Conservation (phyloP, 1,140 invertebrate species). For the Drosophila orena region DNA sequence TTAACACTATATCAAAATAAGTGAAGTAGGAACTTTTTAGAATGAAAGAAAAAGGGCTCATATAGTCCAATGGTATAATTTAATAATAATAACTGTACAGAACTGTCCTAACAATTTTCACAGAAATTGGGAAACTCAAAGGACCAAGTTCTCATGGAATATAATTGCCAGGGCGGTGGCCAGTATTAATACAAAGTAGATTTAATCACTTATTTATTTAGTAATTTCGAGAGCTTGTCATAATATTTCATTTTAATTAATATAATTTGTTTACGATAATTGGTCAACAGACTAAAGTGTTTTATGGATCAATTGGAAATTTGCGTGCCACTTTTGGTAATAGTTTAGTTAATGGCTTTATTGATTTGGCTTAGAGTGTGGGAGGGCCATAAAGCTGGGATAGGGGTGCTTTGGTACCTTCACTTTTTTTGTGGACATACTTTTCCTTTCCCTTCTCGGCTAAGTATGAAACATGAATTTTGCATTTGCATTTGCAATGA, state of each 20-base stretch:
- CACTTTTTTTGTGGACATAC: background rate
- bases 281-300: slow-evolving; percentile 59
- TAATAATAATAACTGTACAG: no score
- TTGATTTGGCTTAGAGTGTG: slow-evolving; percentile 43
- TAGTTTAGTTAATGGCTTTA: slow-evolving; percentile 59
- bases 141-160: slow-evolving; percentile 3
- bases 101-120: no score
- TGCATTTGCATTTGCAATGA: slow-evolving; percentile 71
- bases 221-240: slow-evolving; percentile 3
- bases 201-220: background rate
- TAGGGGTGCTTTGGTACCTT: background rate
- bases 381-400: background rate
- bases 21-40: no score
- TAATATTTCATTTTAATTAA: slow-evolving; percentile 76
- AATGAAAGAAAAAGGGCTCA: no score
- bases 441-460: background rate
- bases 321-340: slow-evolving; percentile 55
- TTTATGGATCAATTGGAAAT: slow-evolving; percentile 60
- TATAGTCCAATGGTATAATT: no score
- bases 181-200: no score
- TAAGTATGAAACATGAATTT: slow-evolving; percentile 59
- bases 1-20: no score
- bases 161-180: background rate
- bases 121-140: no score
- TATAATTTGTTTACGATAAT: slow-evolving; percentile 76